These are phyloP conservation scores for Argyra leucocephala DNA, from an alignment of 2,888 invertebrate species.

Conservation along the genomic window DNA sequence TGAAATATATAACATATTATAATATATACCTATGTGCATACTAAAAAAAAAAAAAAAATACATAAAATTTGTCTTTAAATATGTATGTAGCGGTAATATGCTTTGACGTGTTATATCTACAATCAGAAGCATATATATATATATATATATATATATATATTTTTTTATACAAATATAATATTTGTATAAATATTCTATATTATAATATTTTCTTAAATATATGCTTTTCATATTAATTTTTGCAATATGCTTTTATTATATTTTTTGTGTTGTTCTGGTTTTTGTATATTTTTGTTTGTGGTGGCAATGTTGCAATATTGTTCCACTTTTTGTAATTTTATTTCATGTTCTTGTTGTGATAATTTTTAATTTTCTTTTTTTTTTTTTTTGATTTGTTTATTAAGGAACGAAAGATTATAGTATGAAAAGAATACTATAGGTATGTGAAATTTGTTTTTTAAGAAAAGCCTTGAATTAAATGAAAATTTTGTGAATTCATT, in stretches of 20 bases:
- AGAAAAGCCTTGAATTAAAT: no score
- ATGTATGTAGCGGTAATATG: neutral
- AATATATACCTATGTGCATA: neutral
- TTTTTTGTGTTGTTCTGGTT: neutral
- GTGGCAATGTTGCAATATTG: no score
- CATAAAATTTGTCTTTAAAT: neutral
- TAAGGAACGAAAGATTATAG: no score
- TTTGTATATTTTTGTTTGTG: neutral
- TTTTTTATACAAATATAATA: neutral
- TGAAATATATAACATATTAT: no score
- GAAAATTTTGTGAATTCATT: no score
- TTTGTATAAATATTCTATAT: no score
- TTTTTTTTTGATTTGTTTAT: no score
- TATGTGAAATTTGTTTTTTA: no score
- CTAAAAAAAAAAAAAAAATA: neutral
- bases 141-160: neutral
- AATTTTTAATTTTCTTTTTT: no score
- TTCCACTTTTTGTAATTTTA: no score
- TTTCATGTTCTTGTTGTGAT: no score
- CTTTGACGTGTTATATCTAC: conserved; percentile 3
- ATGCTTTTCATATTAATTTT: neutral
- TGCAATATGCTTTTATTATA: neutral
- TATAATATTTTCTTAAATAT: neutral
- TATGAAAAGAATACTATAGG: no score
- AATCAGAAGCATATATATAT: neutral